Evolutionary conservation across 2,113 vertebrate species (phyloP).

Genomic region (Pteruthius melanotis): DNA sequence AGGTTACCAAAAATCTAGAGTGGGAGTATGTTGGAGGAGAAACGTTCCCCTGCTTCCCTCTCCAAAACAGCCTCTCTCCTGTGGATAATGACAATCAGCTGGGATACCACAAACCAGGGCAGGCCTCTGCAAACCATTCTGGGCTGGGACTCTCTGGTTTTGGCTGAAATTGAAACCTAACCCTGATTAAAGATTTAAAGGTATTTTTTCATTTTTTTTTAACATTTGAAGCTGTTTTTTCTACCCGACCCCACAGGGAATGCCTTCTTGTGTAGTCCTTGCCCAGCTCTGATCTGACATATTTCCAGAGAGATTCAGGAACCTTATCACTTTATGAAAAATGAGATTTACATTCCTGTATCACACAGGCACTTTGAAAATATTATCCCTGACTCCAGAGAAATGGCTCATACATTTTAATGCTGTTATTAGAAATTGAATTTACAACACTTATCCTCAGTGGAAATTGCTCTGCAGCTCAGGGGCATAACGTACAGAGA

Average conservation of each 20-base stretch:
- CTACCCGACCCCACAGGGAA: fast-evolving
- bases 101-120: not conserved
- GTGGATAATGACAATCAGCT: not conserved
- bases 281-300: not conserved
- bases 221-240: not conserved
- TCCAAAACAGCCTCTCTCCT: not conserved
- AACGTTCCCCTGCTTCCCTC: not conserved
- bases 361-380: conserved; percentile 13
- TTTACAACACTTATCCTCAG: not conserved
- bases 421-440: not conserved
- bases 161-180: not conserved
- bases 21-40: not conserved
- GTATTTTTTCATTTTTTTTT: not conserved
- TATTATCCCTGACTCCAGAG: not conserved
- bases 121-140: not conserved
- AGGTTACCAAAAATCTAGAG: not conserved
- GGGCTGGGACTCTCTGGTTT: not conserved
- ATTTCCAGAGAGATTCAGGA: not conserved
- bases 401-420: conserved; percentile 46
- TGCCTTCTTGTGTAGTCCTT: not conserved
- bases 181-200: not conserved
- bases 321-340: not conserved
- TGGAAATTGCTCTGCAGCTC: not conserved
- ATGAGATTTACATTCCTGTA: not conserved
- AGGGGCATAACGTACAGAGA: not conserved